phyloP scores from a whole-genome alignment of 2,888 invertebrate genomes.

The Slavum lentiscoides region DNA sequence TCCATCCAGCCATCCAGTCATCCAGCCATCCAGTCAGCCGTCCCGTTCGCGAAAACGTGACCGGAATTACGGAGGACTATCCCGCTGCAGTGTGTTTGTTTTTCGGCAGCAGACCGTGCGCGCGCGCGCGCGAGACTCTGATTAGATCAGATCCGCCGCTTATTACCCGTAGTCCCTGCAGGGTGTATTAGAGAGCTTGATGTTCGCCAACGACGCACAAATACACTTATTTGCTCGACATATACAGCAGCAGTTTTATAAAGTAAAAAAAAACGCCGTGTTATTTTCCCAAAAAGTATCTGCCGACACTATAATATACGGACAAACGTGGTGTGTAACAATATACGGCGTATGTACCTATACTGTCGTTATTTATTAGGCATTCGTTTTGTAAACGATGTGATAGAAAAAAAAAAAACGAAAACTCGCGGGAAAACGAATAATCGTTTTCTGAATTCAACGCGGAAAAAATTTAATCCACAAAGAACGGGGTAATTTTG shows the following conservation, averaged over 20 bases:
- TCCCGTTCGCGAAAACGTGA: conserved; percentile 26
- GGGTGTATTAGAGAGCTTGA: conserved; percentile 45
- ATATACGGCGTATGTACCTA: too few relatives aligned
- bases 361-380: too few relatives aligned
- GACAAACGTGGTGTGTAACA: too few relatives aligned
- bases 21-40: background rate
- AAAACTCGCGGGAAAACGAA: too few relatives aligned
- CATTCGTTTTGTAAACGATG: too few relatives aligned
- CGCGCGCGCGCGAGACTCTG: conserved; percentile 30
- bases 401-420: too few relatives aligned
- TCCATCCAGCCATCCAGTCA: too few relatives aligned
- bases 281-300: too few relatives aligned
- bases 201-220: conserved; percentile 47
- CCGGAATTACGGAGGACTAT: conserved; percentile 19
- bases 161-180: conserved; percentile 47
- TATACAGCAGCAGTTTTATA: conserved; percentile 10
- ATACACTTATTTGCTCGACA: conserved; percentile 33
- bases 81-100: conserved; percentile 39
- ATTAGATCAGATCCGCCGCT: conserved; percentile 52
- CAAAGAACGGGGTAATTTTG: too few relatives aligned
- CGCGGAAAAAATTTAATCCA: too few relatives aligned
- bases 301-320: too few relatives aligned
- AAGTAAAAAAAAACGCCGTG: background rate
- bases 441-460: too few relatives aligned
- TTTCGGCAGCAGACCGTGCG: conserved; percentile 47